phyloP scores from a whole-genome alignment of 2,888 invertebrate genomes.

The Malthinus seriepunctatus region DNA sequence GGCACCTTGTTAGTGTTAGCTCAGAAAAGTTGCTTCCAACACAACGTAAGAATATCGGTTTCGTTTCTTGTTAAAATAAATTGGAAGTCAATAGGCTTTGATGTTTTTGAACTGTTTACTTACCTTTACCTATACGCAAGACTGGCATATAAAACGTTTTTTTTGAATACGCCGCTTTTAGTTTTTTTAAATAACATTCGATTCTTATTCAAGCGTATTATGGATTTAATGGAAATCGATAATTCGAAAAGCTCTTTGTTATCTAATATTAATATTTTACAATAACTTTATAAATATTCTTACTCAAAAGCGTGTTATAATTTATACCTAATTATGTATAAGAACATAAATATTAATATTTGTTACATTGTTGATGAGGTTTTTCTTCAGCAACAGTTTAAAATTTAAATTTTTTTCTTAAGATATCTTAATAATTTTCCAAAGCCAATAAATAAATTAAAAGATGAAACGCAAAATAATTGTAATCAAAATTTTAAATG shows the following conservation, averaged over 20 bases:
- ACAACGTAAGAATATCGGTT: slow-evolving; percentile 28
- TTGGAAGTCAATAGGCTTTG: slow-evolving; percentile 53
- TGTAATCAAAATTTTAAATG: no score
- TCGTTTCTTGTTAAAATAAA: slow-evolving; percentile 54
- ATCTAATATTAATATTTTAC: no score
- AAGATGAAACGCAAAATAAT: no score
- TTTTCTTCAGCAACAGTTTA: no score
- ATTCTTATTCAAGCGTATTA: neutral
- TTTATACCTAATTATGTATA: no score
- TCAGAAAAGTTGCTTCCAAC: slow-evolving; percentile 14
- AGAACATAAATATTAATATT: no score
- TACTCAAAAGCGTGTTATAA: no score
- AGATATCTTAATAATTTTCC: no score
- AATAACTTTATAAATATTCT: no score
- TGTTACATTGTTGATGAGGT: no score
- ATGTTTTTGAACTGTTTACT: slow-evolving; percentile 45
- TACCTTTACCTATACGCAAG: slow-evolving; percentile 22
- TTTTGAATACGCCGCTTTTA: neutral
- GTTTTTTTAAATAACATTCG: slow-evolving; percentile 11
- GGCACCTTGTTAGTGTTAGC: slow-evolving; percentile 49
- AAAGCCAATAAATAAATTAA: no score
- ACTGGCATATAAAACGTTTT: slow-evolving; percentile 4
- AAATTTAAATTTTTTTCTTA: no score
- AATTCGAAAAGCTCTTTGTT: neutral
- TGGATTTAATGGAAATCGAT: slow-evolving; percentile 2